phyloP scores from a whole-genome alignment of 2,888 invertebrate species.

The Philopedon plagiatum region DNA sequence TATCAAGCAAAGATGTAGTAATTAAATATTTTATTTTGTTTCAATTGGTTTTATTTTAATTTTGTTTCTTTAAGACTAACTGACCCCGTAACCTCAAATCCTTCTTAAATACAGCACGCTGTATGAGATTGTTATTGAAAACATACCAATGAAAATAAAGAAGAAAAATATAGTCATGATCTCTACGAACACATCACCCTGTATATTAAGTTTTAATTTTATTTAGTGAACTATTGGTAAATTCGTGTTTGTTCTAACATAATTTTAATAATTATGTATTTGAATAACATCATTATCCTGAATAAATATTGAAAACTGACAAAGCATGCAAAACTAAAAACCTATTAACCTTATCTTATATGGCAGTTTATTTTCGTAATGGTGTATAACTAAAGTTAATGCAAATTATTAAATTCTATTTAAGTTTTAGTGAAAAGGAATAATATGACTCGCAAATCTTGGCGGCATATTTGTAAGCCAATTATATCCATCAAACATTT shows the following conservation, averaged over 20 bases:
- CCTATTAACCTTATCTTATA: not conserved
- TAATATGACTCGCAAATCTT: not conserved
- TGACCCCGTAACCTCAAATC: not conserved
- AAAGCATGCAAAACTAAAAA: not conserved
- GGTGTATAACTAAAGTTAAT: too few species aligned
- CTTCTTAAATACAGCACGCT: not conserved
- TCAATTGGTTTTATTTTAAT: conserved; percentile 5
- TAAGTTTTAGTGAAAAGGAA: too few species aligned
- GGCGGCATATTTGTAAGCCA: not conserved
- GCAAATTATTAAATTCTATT: too few species aligned
- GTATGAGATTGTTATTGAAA: too few species aligned
- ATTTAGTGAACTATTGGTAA: not conserved
- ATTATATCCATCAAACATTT: conserved; percentile 8
- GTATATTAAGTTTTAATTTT: not conserved
- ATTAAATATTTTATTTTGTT: not conserved
- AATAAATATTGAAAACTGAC: not conserved
- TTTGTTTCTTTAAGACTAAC: not conserved
- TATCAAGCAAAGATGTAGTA: not conserved
- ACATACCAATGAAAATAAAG: too few species aligned
- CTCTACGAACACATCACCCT: not conserved
- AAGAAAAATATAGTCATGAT: too few species aligned
- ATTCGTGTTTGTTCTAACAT: not conserved
- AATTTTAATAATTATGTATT: not conserved
- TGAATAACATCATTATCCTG: not conserved
- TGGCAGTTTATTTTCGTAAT: too few species aligned